Evolutionary conservation across 2,113 vertebrate genomes (phyloP).

Genomic region (Rhinopithecus roxellana): DNA sequence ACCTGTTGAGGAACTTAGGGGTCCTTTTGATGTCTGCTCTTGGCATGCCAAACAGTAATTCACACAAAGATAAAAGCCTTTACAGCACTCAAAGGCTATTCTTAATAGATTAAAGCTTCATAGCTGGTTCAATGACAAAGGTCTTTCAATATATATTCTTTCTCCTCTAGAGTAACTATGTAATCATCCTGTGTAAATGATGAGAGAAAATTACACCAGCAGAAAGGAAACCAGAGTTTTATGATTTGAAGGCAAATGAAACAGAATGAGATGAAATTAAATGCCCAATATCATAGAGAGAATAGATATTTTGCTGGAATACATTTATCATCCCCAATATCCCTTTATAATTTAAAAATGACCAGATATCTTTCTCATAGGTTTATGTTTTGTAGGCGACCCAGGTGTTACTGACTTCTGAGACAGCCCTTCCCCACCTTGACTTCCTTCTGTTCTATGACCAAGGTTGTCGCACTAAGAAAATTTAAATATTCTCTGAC

Average conservation of each 20-base stretch:
- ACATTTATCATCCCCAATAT: background rate
- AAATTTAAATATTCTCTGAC: background rate
- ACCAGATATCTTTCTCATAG: background rate
- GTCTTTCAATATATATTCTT: constrained; percentile 50
- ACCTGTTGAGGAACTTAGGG: background rate
- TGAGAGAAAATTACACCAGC: constrained; percentile 20
- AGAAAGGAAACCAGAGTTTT: constrained; percentile 22
- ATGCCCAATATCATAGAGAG: background rate
- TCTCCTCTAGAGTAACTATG: constrained; percentile 53
- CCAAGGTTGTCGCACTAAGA: background rate
- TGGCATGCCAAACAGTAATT: constrained; percentile 35
- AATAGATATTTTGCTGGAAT: background rate
- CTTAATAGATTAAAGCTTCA: constrained; percentile 57
- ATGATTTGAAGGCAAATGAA: constrained; percentile 43
- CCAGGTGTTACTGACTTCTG: background rate
- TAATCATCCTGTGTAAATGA: constrained; percentile 52
- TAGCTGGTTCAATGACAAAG: constrained; percentile 55
- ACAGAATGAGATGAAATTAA: constrained; percentile 21
- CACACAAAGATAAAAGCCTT: constrained; percentile 58
- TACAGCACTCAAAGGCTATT: constrained; percentile 33
- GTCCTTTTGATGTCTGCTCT: constrained; percentile 32
- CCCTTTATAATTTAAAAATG: background rate
- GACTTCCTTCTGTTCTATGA: background rate
- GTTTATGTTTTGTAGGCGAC: background rate
- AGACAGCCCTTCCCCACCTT: background rate